phyloP scores from a whole-genome alignment of 2,888 invertebrate species.

The Drosophila imparisetae region DNA sequence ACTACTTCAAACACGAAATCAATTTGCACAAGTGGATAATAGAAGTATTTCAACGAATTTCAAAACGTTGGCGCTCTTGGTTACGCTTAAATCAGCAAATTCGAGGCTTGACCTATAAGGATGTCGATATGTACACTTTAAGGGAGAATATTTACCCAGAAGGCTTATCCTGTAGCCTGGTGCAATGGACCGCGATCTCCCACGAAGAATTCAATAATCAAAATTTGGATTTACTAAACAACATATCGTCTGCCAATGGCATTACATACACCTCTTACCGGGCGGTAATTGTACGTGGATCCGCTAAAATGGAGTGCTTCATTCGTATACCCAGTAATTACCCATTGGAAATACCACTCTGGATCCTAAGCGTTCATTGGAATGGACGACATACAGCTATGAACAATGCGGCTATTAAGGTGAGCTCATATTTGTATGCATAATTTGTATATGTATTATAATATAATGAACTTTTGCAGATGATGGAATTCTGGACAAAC shows the following conservation, averaged over 20 bases:
- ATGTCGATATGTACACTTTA: conserved; percentile 71
- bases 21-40: conserved; percentile 88
- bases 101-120: conserved; percentile 85
- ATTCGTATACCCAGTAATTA: conserved; percentile 93
- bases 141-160: conserved; percentile 71
- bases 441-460: background rate
- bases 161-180: conserved; percentile 87
- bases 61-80: conserved; percentile 90
- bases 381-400: conserved; percentile 88
- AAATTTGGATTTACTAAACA: conserved; percentile 44
- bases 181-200: conserved; percentile 89
- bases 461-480: conserved; percentile 72
- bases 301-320: conserved; percentile 91
- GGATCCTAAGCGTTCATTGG: conserved; percentile 90
- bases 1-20: conserved; percentile 54
- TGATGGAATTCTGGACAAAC: conserved; percentile 86
- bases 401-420: conserved; percentile 90
- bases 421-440: conserved; percentile 66
- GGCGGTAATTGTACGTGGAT: conserved; percentile 91
- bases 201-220: conserved; percentile 86
- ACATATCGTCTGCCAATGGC: conserved; percentile 63
- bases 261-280: conserved; percentile 90
- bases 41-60: conserved; percentile 90
- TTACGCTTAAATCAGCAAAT: conserved; percentile 92
- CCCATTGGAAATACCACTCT: conserved; percentile 91